Conservation (phyloP, 2,888 invertebrate species). For the Busseola fusca region DNA sequence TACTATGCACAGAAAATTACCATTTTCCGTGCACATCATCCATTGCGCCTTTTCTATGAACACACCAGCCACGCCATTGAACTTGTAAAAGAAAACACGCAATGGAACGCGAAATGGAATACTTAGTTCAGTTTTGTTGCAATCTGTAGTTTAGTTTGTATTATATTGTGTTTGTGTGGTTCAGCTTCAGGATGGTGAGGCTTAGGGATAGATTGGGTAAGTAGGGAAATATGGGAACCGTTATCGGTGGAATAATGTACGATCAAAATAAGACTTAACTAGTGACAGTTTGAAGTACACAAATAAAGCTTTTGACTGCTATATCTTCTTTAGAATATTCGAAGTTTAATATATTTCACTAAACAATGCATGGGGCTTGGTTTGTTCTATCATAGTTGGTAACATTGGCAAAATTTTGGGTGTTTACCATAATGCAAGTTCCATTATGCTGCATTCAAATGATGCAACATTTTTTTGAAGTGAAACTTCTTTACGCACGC, state of each 20-base stretch:
- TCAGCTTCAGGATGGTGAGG: conserved; percentile 37
- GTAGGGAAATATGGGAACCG: conserved; percentile 22
- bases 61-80: conserved; percentile 6
- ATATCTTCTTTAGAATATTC: background rate
- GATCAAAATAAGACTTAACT: conserved; percentile 11
- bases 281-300: no score
- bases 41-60: conserved; percentile 39
- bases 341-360: background rate
- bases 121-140: conserved; percentile 34
- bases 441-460: background rate
- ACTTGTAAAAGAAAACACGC: conserved; percentile 29
- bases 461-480: no score
- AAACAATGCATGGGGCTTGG: background rate
- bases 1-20: conserved; percentile 24
- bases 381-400: background rate
- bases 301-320: background rate
- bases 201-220: conserved; percentile 1
- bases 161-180: conserved; percentile 44
- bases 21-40: conserved; percentile 31
- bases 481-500: no score
- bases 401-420: background rate
- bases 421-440: background rate
- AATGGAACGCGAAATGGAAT: conserved; percentile 36
- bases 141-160: conserved; percentile 45
- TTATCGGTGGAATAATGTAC: conserved; percentile 12